Conservation (phyloP, 2,888 invertebrate genomes). For the Macroteleia sp. region DNA sequence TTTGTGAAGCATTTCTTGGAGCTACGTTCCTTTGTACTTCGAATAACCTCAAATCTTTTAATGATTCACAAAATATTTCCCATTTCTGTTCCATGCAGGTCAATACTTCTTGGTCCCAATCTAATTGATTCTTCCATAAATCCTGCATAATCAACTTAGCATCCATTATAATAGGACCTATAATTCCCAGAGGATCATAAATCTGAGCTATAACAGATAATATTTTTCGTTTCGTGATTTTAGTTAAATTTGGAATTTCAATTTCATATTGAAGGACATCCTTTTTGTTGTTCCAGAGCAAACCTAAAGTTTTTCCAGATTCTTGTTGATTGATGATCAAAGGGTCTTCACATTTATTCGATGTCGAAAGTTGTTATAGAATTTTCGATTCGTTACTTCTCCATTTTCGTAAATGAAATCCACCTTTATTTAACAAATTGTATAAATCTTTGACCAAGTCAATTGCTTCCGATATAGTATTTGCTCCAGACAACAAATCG, state of each 20-base stretch:
- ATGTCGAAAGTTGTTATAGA: not conserved
- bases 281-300: too few relatives aligned
- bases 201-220: too few relatives aligned
- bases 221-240: too few relatives aligned
- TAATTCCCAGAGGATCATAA: not conserved
- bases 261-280: too few relatives aligned
- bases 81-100: not conserved
- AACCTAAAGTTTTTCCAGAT: too few relatives aligned
- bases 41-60: too few relatives aligned
- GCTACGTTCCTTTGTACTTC: too few relatives aligned
- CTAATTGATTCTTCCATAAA: not conserved
- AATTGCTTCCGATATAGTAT: not conserved
- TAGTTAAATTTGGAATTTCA: too few relatives aligned
- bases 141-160: not conserved
- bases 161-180: too few relatives aligned
- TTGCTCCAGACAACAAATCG: not conserved
- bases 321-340: too few relatives aligned
- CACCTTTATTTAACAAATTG: not conserved
- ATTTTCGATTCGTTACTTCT: not conserved
- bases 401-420: not conserved
- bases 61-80: not conserved
- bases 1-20: too few relatives aligned
- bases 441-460: not conserved
- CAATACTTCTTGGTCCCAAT: not conserved
- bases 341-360: too few relatives aligned